These are phyloP conservation scores for Nothobranchius kuhntae DNA, from an alignment of 2,113 vertebrate species.

Conservation along the genomic window DNA sequence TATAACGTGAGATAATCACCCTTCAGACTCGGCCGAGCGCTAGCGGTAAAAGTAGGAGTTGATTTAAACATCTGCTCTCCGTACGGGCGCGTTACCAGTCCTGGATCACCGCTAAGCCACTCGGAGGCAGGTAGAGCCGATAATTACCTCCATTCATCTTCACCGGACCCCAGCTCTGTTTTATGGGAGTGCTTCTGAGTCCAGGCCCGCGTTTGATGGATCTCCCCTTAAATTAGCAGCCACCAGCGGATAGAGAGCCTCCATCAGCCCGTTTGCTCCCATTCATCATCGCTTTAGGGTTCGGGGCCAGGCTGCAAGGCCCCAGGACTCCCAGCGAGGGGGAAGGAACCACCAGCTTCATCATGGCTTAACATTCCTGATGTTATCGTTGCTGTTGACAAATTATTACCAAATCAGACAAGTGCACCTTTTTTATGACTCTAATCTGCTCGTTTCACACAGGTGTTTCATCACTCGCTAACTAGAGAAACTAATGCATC, in stretches of 20 bases:
- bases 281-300: constrained; percentile 80
- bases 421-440: constrained; percentile 38
- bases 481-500: constrained; percentile 49
- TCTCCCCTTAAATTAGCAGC: constrained; percentile 76
- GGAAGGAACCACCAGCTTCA: constrained; percentile 39
- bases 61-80: constrained; percentile 28
- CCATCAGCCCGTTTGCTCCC: constrained; percentile 60
- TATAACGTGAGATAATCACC: constrained; percentile 34
- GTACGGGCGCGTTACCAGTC: constrained; percentile 31
- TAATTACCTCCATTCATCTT: constrained; percentile 82
- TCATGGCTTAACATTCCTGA: constrained; percentile 47
- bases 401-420: constrained; percentile 49
- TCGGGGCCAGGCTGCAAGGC: constrained; percentile 35
- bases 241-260: constrained; percentile 68
- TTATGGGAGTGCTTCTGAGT: constrained; percentile 63
- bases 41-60: constrained; percentile 31
- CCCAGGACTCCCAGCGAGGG: constrained; percentile 37
- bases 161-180: constrained; percentile 66
- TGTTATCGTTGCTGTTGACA: constrained; percentile 53
- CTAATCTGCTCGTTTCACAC: constrained; percentile 61
- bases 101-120: constrained; percentile 44
- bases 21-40: constrained; percentile 28
- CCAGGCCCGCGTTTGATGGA: constrained; percentile 74
- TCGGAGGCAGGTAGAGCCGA: constrained; percentile 64
- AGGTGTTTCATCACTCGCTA: constrained; percentile 42